Evolutionary conservation across 2,888 invertebrate genomes (phyloP), one percentile per base, ranked within the genome.

Genomic region (Melikaiella ostensackeni): DNA sequence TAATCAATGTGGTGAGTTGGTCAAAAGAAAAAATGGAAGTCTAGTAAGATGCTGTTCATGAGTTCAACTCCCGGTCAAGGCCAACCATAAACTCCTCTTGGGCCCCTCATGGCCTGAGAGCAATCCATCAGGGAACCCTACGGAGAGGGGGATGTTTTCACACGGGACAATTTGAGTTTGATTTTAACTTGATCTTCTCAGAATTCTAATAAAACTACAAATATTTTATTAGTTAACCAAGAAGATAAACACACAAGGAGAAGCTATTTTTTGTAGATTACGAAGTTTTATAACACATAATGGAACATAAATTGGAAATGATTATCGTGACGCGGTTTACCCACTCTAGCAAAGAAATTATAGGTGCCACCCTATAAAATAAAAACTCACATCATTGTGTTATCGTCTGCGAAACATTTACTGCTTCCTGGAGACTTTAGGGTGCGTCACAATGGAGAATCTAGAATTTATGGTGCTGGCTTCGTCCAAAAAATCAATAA

Each of bases 401-500:
- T 64, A 64, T 64, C 42, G 24, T 42, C 38, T 42, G 64, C 64
- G n/a, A 70, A 50, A 70, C 70, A 46, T 70, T 64, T 42, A 38
- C 64, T 64, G 64, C 38, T 64, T 64, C 16, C 38, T 38, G 30
- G 33, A 50, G 50, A 70, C n/a, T 50, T 30, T 50, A 27, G 70
- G 50, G 46, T 70, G 50, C n/a, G n/a, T 50, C 50, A 70, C 50
- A 11, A 27, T n/a, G n/a, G 19, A 70, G 70, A 50, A 50, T 11
- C 16, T 16, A 70, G 30, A 50, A 70, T 70, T 70, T 70, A 70
- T 70, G 50, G 70, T 70, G 30, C n/a, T 27, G 11, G 50, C 30
- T 50, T 46, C 50, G 33, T 70, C 21, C 46, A 70, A 70, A 70
- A 66, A 70, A 70, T 50, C 70, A 70, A 70, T 70, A 50, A 70